Evolutionary conservation across 2,113 vertebrate genomes (phyloP), one percentile per base, ranked within the genome.

Genomic region (Entelurus aequoreus): DNA sequence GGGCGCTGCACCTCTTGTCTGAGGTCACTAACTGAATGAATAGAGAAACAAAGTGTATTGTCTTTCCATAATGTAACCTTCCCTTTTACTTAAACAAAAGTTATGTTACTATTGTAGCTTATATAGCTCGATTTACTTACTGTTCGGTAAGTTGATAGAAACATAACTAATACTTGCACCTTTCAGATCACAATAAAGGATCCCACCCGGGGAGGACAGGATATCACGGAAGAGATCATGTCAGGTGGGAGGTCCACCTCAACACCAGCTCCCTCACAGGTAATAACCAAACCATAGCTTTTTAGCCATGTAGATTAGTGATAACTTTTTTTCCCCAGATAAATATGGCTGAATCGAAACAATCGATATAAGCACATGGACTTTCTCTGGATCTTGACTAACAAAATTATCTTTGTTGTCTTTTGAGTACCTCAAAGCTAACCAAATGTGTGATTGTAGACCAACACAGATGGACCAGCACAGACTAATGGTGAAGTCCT

Each of bases 211-310:
- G 96, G 96, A 0, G 96, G 96, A 38, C 94, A 94, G 60, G 96
- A 99, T 83, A 96, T 99, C 73, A 99, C 96, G 4, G 94, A 99
- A 62, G 96, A 99, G 89, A 98, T 98, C 64, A 94, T 99, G 94
- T 96, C 94, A 4, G 95, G 96, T 81, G 95, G 92, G 71, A 91
- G 94, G 66, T 93, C 94, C 6, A 88, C 94, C 65, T 93, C 95
- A 57, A 97, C 95, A 12, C 95, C 96, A 0, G 98, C 96, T 50
- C 97, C 95, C 75, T 94, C 96, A 21, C 95, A 97, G 93, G 96
- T 97, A 89, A 85, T 68, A 44, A 15, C 7, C 28, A 56, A 40
- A 5, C 50, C 16, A 19, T 13, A 21, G 56, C 10, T 59, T 3
- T 46, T 44, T 8, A 59, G 7, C 4, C 13, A 8, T 37, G 15